Conservation (phyloP, 2,113 vertebrate genomes). For the Lagopus muta region DNA sequence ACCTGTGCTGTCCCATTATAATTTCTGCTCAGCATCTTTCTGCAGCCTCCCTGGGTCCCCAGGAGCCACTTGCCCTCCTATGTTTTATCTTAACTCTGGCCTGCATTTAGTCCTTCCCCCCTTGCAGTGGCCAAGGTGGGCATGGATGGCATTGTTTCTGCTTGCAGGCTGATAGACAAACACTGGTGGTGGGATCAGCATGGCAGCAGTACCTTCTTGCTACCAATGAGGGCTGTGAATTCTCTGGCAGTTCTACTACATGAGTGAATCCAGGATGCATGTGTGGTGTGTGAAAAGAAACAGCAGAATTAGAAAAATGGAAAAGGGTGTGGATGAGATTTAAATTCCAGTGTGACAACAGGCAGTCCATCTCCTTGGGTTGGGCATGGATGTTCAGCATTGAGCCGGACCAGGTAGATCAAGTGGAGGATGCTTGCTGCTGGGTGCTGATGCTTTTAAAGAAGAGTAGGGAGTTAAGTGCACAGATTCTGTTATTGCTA, state of each 20-base stretch:
- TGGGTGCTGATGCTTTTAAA: neutral
- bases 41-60: neutral
- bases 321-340: neutral
- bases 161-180: neutral
- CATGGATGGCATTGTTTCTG: neutral
- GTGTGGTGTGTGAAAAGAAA: neutral
- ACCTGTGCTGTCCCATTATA: neutral
- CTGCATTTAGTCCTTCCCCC: neutral
- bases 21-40: neutral
- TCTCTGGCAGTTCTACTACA: rapidly evolving
- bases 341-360: neutral
- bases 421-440: neutral
- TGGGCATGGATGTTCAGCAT: neutral
- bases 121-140: neutral
- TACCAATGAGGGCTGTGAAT: neutral
- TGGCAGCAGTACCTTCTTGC: neutral
- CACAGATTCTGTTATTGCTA: conserved; percentile 2
- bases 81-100: neutral
- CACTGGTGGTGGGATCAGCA: neutral
- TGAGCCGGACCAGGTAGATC: neutral
- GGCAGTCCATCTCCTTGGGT: neutral
- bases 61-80: neutral
- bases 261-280: neutral
- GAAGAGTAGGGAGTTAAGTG: conserved; percentile 6
- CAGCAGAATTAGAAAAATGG: neutral